Evolutionary conservation across 1,140 invertebrate species (phyloP).

Genomic region (Pachypeltis micranthus): DNA sequence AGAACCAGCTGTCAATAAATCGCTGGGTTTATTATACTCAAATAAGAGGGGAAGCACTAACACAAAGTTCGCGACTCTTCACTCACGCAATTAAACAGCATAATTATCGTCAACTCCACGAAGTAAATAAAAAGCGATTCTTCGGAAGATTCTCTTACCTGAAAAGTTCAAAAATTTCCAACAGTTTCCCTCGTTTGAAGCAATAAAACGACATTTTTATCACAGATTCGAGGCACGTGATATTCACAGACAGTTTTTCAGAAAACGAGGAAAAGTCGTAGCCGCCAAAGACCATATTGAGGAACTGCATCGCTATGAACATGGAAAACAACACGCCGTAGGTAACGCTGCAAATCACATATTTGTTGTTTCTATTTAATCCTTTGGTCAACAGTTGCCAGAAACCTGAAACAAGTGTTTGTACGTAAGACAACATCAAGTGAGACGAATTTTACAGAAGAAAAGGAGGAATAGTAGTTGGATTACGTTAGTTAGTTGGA

Average conservation of each 20-base stretch:
- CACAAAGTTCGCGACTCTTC: too few species aligned
- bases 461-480: too few species aligned
- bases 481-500: too few species aligned
- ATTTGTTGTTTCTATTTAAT: not conserved
- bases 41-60: too few species aligned
- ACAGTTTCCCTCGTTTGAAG: not conserved
- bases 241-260: constrained; percentile 20
- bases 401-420: not conserved
- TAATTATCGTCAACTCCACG: too few species aligned
- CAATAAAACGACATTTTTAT: constrained; percentile 20
- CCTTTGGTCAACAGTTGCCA: not conserved
- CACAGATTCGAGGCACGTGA: constrained; percentile 18
- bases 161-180: not conserved
- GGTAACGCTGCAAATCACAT: not conserved
- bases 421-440: too few species aligned
- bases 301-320: constrained; percentile 5
- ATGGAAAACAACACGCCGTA: not conserved
- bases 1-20: too few species aligned
- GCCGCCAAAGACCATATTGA: not conserved
- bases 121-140: too few species aligned
- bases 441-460: too few species aligned
- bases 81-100: too few species aligned
- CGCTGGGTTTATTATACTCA: too few species aligned
- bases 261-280: constrained; percentile 19
- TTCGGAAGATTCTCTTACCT: too few species aligned